Evolutionary conservation across 2,113 vertebrate species (phyloP), one percentile per base, ranked within the genome.

Genomic region (Anser cygnoides): DNA sequence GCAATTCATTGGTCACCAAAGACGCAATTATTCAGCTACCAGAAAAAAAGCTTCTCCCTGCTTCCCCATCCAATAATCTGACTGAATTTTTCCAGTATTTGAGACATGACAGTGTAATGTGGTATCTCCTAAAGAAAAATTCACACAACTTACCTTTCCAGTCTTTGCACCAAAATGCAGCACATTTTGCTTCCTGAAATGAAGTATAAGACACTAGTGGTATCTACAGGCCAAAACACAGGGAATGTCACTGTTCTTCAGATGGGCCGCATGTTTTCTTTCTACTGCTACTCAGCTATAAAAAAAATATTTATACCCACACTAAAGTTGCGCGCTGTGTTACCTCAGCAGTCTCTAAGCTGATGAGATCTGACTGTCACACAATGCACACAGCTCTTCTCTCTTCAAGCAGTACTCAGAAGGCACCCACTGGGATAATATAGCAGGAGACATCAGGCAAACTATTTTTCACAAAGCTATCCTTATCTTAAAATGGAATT

Each of bases 31-130:
- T 35, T 81, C 41, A 74, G 68, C 37, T 72, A 67, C 28, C 59
- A 94, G 31, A 89, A 89, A 66, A 92, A 66, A 92, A 81, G 15
- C 43, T 74, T 52, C 68, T 62, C 87, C 79, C 54, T 88, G 75
- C 49, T 83, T 96, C 43, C 28, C 61, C 1, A 2, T 81, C 55
- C 10, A 93, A 66, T 23, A 70, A 43, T 50, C 58, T 70, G 46
- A 10, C 67, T 67, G 37, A 90, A 84, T 74, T 62, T 21, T 85
- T 50, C 37, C 82, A 91, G 71, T 29, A 87, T 46, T 9, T 1
- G 11, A 89, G 41, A 83, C 21, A 62, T 49, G 52, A 63, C 44
- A 75, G 17, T 22, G 39, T 39, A 52, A 90, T 29, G n/a, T 41
- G 52, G 6, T 28, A 37, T 11, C 39, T 66, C 58, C 20, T 46